Percentiles rank a stretch among this genome's conserved stretches.
Conservation (phyloP, 1,140 invertebrate species). For the Choristoneura fumiferana region DNA sequence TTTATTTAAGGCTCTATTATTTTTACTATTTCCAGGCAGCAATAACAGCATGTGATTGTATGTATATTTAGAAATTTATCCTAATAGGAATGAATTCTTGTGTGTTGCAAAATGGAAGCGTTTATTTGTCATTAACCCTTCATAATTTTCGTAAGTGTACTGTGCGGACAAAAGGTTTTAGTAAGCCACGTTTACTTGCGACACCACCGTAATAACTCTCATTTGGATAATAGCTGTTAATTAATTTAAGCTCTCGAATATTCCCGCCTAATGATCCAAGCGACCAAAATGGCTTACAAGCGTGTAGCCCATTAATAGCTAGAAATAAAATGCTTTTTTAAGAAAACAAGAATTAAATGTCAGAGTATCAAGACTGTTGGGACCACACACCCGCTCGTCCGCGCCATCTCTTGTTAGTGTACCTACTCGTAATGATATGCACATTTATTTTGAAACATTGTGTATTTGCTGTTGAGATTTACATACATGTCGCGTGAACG, state of each 20-base stretch:
- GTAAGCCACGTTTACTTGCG: conserved; percentile 29
- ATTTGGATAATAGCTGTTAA: conserved; percentile 54
- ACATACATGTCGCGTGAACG: conserved; percentile 4
- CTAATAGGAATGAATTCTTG: too few relatives aligned
- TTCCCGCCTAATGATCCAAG: conserved; percentile 53
- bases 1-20: neutral
- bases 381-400: conserved; percentile 67
- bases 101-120: neutral
- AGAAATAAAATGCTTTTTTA: conserved; percentile 44
- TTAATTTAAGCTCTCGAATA: conserved; percentile 57
- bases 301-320: conserved; percentile 55
- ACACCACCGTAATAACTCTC: conserved; percentile 43
- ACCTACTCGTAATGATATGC: conserved; percentile 77
- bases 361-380: conserved; percentile 38
- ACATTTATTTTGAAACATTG: conserved; percentile 67
- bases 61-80: neutral
- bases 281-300: conserved; percentile 58
- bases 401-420: conserved; percentile 57
- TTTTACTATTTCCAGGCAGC: conserved; percentile 28
- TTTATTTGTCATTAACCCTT: neutral
- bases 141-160: conserved; percentile 1
- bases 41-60: neutral
- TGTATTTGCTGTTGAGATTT: conserved; percentile 21
- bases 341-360: conserved; percentile 48
- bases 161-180: neutral